Evolutionary conservation across 2,888 invertebrate genomes (phyloP), one percentile per base, ranked within the genome.

Genomic region (Gryllus longicercus): DNA sequence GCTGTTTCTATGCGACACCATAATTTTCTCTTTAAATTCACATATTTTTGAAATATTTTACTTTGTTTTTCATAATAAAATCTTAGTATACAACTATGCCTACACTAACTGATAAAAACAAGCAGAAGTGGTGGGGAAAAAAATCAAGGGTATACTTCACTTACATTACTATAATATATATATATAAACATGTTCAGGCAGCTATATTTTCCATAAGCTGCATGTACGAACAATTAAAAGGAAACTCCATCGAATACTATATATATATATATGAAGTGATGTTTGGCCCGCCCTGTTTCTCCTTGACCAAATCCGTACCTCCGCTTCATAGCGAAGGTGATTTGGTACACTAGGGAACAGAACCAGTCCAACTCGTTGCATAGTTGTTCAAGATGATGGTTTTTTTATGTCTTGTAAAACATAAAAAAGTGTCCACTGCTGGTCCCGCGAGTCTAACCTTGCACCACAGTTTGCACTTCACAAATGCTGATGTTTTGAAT

Each of bases 21-120:
- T 77, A 63, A 63, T 76, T 79, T 63, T 63, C 77, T 80, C 77
- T 80, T 77, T 51, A 23, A 21, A 49, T 63, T 77, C 77, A 74
- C 77, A 77, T 79, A 63, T 77, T 80, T 77, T 38, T 50, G 75
- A 79, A 38, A n/a, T 75, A 51, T 78, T 76, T 49, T 49, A 50
- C 78, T 78, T 23, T 78, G 38, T 79, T 76, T 79, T 78, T 63
- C 74, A 78, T 38, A 81, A 81, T 81, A 81, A 81, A 81, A 81
- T 81, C 81, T 81, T 80, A 79, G 75, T 79, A 81, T 81, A 81
- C 80, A 80, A 80, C 81, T 81, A 81, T 81, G 75, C 74, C 81
- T 81, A 81, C 38, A 51, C 80, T 80, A 81, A 63, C 23, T 78
- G 76, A 79, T 77, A 80, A 80, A 81, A 81, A 81, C 79, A 81